These are phyloP conservation scores for Pangasius krempfi DNA, from an alignment of 2,797 vertebrate genomes.

Conservation along the genomic window DNA sequence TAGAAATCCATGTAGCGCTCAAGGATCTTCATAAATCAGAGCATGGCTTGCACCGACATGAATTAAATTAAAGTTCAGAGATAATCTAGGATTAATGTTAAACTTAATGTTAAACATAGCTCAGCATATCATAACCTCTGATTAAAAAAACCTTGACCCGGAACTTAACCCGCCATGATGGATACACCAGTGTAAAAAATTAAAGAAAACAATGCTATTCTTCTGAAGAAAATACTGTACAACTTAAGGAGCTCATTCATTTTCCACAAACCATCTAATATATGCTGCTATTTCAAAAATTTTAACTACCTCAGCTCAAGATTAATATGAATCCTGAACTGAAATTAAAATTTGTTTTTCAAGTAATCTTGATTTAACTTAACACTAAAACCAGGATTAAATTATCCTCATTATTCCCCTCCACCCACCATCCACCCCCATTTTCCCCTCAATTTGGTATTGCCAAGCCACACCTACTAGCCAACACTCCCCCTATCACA, in stretches of 20 bases:
- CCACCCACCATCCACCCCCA: no score
- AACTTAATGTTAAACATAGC: background rate
- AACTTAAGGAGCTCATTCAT: background rate
- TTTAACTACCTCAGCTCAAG: background rate
- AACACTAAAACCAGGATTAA: background rate
- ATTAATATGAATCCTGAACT: background rate
- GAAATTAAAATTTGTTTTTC: background rate
- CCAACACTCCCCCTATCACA: background rate
- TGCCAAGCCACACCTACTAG: background rate
- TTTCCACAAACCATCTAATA: background rate
- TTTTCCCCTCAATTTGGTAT: no score
- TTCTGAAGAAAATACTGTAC: background rate
- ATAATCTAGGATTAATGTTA: background rate
- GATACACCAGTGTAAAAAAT: background rate
- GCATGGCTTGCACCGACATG: background rate
- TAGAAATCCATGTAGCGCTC: constrained; percentile 8
- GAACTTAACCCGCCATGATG: background rate
- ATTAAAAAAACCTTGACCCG: background rate
- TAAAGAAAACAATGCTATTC: background rate
- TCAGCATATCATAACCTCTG: background rate
- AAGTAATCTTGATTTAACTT: background rate
- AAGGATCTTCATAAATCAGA: background rate
- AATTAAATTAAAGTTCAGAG: background rate
- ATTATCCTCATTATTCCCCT: no score
- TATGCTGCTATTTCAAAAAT: background rate